Evolutionary conservation across 2,113 vertebrate genomes (phyloP).

Genomic region (human (Homo sapiens)): DNA sequence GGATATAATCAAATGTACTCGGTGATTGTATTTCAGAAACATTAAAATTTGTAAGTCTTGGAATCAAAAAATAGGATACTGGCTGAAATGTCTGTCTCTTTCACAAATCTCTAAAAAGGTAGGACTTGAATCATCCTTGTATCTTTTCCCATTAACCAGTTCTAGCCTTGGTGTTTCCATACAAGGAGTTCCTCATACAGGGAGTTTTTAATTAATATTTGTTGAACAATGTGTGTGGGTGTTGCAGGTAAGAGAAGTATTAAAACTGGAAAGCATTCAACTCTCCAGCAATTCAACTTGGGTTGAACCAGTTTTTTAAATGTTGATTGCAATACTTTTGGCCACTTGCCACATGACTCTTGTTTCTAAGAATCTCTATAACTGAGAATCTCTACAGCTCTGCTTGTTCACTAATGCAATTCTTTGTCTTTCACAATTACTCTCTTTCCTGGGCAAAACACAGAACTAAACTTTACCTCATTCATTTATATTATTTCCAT

Average conservation of each 20-base stretch:
- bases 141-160: background rate
- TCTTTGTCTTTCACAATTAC: conserved; percentile 34
- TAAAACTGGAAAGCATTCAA: conserved; percentile 15
- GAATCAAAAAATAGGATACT: background rate
- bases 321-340: background rate
- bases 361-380: conserved; percentile 43
- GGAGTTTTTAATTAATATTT: background rate
- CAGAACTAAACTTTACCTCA: background rate
- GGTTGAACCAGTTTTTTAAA: background rate
- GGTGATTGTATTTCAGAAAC: conserved; percentile 8
- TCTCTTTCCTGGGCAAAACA: background rate
- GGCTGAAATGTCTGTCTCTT: background rate
- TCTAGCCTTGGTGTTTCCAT: background rate
- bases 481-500: background rate
- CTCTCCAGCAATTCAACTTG: background rate
- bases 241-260: background rate
- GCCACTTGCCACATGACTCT: background rate
- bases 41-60: conserved; percentile 9
- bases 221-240: background rate
- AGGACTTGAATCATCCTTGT: background rate
- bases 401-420: background rate
- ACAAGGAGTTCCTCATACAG: background rate
- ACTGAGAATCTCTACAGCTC: background rate
- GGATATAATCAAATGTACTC: background rate
- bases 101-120: background rate